phyloP scores from a whole-genome alignment of 2,888 invertebrate species.

The Drosophila niveifrons region DNA sequence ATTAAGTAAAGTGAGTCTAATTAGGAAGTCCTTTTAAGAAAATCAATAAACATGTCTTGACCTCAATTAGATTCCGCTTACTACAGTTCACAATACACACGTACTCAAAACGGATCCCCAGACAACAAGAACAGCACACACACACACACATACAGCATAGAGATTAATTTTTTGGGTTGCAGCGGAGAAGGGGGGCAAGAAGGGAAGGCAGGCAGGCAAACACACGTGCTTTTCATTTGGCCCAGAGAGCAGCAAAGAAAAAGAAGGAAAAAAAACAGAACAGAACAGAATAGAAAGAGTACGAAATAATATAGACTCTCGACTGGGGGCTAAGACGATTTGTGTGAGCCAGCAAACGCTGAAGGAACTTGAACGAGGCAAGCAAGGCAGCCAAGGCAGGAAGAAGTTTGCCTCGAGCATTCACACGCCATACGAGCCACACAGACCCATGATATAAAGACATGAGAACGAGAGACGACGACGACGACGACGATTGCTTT shows the following conservation, averaged over 20 bases:
- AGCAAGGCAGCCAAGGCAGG: conserved; percentile 18
- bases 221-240: conserved; percentile 78
- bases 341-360: conserved; percentile 38
- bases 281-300: conserved; percentile 24
- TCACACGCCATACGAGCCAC: conserved; percentile 78
- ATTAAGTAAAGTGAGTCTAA: conserved; percentile 76
- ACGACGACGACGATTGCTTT: conserved; percentile 72
- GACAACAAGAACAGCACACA: conserved; percentile 63
- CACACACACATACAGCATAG: conserved; percentile 38
- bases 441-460: conserved; percentile 69
- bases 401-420: conserved; percentile 75
- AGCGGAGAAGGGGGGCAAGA: background rate
- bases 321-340: conserved; percentile 72
- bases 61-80: conserved; percentile 83
- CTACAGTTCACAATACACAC: conserved; percentile 77
- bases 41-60: conserved; percentile 84
- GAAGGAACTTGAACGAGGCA: conserved; percentile 9
- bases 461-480: conserved; percentile 51
- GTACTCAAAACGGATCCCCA: conserved; percentile 64
- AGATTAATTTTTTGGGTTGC: conserved; percentile 56
- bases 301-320: conserved; percentile 63
- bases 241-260: conserved; percentile 26
- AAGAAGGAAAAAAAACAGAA: too few species aligned
- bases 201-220: conserved; percentile 15
- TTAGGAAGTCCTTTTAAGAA: conserved; percentile 82